A percentile compares a stretch with the other conserved stretches of the same genome.
phyloP scores from a whole-genome alignment of 2,888 invertebrate species.

The Boloria euphrosyne region DNA sequence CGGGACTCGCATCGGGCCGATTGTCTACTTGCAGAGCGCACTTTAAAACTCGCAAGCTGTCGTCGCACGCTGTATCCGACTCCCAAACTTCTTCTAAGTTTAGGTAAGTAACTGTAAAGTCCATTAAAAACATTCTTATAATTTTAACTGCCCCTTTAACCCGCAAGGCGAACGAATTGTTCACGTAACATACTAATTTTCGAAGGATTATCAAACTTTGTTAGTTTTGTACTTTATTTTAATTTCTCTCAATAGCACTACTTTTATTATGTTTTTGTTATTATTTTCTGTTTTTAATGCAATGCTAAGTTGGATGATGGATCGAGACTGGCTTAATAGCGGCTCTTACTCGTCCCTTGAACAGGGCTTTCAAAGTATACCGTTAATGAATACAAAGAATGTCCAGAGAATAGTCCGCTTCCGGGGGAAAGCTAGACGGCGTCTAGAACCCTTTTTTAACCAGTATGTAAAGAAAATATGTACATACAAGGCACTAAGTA shows the following conservation, averaged over 20 bases:
- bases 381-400: conserved; percentile 76
- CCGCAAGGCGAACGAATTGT: conserved; percentile 26
- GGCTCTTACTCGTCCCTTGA: conserved; percentile 85
- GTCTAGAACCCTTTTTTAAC: conserved; percentile 52
- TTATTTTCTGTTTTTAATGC: conserved; percentile 56
- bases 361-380: conserved; percentile 67
- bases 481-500: conserved; percentile 52
- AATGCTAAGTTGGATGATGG: conserved; percentile 79
- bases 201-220: conserved; percentile 37
- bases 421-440: conserved; percentile 53
- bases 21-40: conserved; percentile 31
- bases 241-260: conserved; percentile 34
- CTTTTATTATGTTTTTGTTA: conserved; percentile 46
- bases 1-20: conserved; percentile 29
- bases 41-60: conserved; percentile 9
- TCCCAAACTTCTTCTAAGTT: conserved; percentile 17
- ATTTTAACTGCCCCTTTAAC: conserved; percentile 18
- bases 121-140: conserved; percentile 9
- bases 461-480: conserved; percentile 31
- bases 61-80: conserved; percentile 1
- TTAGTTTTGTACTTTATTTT: conserved; percentile 23
- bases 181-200: conserved; percentile 34
- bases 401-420: conserved; percentile 4
- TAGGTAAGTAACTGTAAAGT: conserved; percentile 23
- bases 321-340: conserved; percentile 81